Conservation (phyloP, 2,113 vertebrate genomes). For the Elanoides forficatus region DNA sequence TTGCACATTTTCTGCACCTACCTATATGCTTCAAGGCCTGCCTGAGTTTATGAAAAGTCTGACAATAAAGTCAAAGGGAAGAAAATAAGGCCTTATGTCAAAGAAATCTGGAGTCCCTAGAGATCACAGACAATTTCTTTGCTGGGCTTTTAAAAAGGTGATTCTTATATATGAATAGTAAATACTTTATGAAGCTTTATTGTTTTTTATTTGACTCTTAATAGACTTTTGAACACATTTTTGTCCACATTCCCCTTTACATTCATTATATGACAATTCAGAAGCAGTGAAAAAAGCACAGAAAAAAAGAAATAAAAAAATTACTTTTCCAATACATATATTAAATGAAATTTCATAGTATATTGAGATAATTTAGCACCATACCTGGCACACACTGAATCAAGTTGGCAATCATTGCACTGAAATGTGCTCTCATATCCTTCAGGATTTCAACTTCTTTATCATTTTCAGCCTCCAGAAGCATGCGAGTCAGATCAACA, state of each 20-base stretch:
- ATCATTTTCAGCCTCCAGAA: slow-evolving; percentile 96
- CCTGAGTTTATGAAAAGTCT: background rate
- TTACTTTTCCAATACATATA: background rate
- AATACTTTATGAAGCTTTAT: background rate
- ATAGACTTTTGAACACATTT: background rate
- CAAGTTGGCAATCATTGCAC: slow-evolving; percentile 93
- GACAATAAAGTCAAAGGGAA: background rate
- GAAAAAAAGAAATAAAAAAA: background rate
- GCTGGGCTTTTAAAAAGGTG: background rate
- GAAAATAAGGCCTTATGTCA: background rate
- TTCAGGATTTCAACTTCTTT: slow-evolving; percentile 97
- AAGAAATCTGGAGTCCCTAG: background rate
- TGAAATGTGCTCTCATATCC: slow-evolving; percentile 97
- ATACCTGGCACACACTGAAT: slow-evolving; percentile 95
- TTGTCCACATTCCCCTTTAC: background rate
- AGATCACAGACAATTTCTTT: background rate
- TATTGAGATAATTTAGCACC: background rate
- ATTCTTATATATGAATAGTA: background rate
- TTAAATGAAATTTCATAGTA: background rate
- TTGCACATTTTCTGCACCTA: background rate
- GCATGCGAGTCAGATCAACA: slow-evolving; percentile 96
- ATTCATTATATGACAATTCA: background rate
- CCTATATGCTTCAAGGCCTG: background rate
- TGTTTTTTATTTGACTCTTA: background rate
- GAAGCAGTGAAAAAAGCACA: background rate